Evolutionary conservation across 2,113 vertebrate species (phyloP).

Genomic region (Chloropsis cyanopogon): DNA sequence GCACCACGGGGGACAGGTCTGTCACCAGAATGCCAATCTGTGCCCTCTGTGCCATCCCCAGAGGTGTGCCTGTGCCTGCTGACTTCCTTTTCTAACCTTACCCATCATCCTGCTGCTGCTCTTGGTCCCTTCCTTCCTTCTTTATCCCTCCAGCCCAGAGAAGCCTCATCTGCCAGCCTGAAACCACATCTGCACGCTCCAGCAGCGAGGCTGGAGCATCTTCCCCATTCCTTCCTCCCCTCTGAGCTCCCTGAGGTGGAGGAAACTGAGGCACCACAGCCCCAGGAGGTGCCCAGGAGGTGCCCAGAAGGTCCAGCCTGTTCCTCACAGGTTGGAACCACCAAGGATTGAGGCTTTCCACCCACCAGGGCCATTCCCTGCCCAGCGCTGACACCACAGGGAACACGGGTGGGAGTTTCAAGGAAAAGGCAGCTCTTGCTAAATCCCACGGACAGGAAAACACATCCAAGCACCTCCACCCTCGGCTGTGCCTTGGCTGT

Average conservation of each 20-base stretch:
- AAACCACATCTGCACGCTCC: not conserved
- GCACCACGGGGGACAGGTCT: not conserved
- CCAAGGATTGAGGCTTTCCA: not conserved
- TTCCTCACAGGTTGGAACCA: not conserved
- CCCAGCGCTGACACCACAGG: rapidly evolving
- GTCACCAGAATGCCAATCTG: not conserved
- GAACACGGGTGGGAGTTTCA: not conserved
- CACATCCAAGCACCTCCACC: not conserved
- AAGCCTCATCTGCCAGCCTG: not conserved
- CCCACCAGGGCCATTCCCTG: not conserved
- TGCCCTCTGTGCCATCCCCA: not conserved
- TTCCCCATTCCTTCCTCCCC: not conserved
- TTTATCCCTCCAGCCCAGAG: not conserved
- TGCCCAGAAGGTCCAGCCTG: not conserved
- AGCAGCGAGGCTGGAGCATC: not conserved
- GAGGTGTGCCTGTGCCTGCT: not conserved
- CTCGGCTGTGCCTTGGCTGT: not conserved
- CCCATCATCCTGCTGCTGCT: not conserved
- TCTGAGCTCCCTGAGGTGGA: not conserved
- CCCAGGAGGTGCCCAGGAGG: not conserved
- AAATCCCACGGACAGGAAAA: not conserved
- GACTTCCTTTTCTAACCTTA: not conserved
- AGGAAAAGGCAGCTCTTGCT: not conserved
- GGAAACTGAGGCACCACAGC: not conserved
- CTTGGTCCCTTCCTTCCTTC: slow-evolving; percentile 14